Evolutionary conservation across 92 coral and sea anemone species (phyloP).

Genomic region (Heteractis magnifica): DNA sequence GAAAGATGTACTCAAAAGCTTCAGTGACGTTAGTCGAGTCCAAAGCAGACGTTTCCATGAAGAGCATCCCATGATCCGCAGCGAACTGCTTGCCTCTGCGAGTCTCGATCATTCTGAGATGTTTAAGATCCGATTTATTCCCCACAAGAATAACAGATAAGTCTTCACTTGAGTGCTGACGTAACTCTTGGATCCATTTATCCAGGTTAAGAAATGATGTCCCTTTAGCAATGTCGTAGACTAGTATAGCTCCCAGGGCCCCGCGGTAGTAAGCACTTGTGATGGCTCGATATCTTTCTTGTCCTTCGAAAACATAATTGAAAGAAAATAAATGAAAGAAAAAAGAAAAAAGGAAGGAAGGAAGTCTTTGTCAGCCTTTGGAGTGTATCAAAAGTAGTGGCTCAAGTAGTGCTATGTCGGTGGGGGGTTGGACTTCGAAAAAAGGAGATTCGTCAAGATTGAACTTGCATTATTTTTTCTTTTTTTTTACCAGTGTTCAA

Average conservation of each 20-base stretch:
- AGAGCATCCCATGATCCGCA: conserved; percentile 75
- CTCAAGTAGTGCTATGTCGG: no score
- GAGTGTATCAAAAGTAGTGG: not conserved
- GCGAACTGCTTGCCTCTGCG: conserved; percentile 81
- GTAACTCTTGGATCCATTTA: conserved; percentile 86
- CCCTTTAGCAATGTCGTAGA: conserved; percentile 94
- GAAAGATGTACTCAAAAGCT: conserved; percentile 85
- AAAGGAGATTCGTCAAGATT: no score
- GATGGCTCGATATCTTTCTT: conserved; percentile 98
- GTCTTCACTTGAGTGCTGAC: conserved; percentile 74
- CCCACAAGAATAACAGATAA: conserved; percentile 85
- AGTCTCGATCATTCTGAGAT: conserved; percentile 85
- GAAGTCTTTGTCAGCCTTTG: not conserved
- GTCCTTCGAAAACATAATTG: conserved; percentile 52
- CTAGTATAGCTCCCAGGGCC: conserved; percentile 93
- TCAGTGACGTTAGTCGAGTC: conserved; percentile 85
- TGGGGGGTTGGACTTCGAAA: no score
- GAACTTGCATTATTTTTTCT: no score
- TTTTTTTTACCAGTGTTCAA: no score
- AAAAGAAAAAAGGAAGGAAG: not conserved
- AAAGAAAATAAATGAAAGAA: not conserved
- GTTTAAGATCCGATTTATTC: conserved; percentile 89
- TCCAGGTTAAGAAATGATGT: conserved; percentile 89
- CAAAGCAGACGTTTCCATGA: conserved; percentile 93
- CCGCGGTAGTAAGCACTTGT: conserved; percentile 99